These are phyloP conservation scores for Pavo muticus DNA, from an alignment of 2,113 vertebrate species.

Conservation along the genomic window DNA sequence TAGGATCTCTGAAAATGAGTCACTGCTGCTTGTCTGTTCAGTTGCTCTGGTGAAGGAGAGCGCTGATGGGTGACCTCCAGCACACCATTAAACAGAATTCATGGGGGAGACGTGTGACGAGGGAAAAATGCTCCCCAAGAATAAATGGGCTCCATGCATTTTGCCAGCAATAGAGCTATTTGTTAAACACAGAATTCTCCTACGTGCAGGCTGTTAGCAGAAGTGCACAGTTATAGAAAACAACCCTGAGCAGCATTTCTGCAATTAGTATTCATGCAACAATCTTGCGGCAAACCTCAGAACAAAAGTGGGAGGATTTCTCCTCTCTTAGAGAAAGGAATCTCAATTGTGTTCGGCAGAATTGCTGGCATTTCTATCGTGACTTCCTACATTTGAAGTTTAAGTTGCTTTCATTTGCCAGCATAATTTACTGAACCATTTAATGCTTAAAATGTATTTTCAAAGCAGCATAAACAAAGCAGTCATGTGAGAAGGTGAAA, in stretches of 20 bases:
- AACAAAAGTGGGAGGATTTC: background rate
- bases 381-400: background rate
- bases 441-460: background rate
- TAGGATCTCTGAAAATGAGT: background rate
- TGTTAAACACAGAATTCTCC: background rate
- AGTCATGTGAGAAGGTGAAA: background rate
- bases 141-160: background rate
- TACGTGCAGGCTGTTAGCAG: background rate
- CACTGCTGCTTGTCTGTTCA: background rate
- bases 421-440: background rate
- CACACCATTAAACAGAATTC: background rate
- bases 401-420: background rate
- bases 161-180: background rate
- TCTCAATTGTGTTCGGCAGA: background rate
- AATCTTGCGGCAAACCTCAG: background rate
- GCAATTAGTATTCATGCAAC: background rate
- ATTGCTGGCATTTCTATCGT: background rate
- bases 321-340: background rate
- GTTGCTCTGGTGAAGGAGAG: background rate
- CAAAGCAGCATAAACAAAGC: background rate
- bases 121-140: background rate
- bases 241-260: background rate
- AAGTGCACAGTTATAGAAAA: background rate
- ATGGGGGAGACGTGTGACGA: background rate
- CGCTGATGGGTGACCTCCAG: background rate